Conservation (phyloP, 2,888 invertebrate species). For the Diloba caeruleocephala region DNA sequence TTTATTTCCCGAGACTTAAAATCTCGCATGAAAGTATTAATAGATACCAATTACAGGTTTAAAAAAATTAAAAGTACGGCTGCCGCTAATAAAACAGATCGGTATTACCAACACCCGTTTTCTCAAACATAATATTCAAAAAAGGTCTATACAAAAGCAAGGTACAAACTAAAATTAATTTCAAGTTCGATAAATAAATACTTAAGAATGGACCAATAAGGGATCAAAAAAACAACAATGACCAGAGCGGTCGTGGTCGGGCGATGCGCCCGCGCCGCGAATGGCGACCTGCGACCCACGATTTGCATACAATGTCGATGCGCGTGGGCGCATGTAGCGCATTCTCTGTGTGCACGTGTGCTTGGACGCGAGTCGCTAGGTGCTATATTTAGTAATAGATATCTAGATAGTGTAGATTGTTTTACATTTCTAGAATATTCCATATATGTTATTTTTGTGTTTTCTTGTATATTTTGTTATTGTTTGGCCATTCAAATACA, state of each 20-base stretch:
- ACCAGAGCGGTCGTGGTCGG: slow-evolving; percentile 46
- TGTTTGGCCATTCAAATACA: no score
- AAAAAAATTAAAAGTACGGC: neutral
- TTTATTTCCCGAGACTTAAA: neutral
- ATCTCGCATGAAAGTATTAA: neutral
- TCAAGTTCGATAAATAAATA: slow-evolving; percentile 33
- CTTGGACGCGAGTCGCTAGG: slow-evolving; percentile 46
- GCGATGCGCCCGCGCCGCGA: slow-evolving; percentile 46
- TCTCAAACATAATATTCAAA: slow-evolving; percentile 3
- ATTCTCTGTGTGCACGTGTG: slow-evolving; percentile 70
- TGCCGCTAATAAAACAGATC: neutral
- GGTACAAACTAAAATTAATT: slow-evolving; percentile 30
- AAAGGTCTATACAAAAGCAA: slow-evolving; percentile 4
- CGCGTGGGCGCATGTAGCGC: slow-evolving; percentile 80
- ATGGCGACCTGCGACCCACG: slow-evolving; percentile 85
- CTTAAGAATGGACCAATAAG: slow-evolving; percentile 64
- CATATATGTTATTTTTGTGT: neutral
- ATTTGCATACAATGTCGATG: slow-evolving; percentile 87
- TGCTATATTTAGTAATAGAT: slow-evolving; percentile 47
- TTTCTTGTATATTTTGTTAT: slow-evolving; percentile 20
- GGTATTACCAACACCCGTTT: neutral
- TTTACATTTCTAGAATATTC: slow-evolving; percentile 37
- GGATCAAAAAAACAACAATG: slow-evolving; percentile 53
- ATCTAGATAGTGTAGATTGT: slow-evolving; percentile 26
- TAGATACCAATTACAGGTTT: neutral